These are phyloP conservation scores for Pelecanus crispus DNA, from an alignment of 2,113 vertebrate species.

Conservation along the genomic window DNA sequence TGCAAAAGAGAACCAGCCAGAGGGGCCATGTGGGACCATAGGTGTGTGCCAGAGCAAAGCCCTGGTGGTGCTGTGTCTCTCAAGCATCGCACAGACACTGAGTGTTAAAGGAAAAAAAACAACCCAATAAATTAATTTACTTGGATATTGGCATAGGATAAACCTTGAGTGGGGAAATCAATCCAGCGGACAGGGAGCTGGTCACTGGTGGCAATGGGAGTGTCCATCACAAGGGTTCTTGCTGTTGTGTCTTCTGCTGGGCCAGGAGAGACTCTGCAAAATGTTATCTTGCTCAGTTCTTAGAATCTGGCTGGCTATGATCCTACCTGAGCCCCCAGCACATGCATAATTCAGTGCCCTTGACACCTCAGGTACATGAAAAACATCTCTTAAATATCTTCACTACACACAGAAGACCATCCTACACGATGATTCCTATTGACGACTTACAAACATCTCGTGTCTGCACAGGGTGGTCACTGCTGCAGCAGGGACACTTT, in stretches of 20 bases:
- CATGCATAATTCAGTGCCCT: not conserved
- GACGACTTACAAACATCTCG: not conserved
- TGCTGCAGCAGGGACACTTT: not conserved
- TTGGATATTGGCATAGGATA: not conserved
- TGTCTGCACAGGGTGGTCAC: accelerated
- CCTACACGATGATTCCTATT: not conserved
- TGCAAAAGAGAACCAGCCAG: not conserved
- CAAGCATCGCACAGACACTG: not conserved
- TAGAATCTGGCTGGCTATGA: not conserved
- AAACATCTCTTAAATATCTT: not conserved
- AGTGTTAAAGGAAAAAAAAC: not conserved
- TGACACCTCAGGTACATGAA: not conserved
- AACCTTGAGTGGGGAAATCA: not conserved
- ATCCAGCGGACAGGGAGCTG: not conserved
- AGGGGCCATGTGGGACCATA: not conserved
- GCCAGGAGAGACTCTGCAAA: not conserved
- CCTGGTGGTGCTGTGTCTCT: not conserved
- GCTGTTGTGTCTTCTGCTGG: not conserved
- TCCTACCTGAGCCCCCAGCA: not conserved
- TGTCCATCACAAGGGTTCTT: not conserved
- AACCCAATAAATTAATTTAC: not conserved
- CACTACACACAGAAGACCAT: not conserved
- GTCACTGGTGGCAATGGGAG: not conserved
- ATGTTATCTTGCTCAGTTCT: not conserved
- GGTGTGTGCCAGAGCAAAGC: not conserved